A percentile compares a stretch with the other conserved stretches of the same genome.
phyloP scores from a whole-genome alignment of 2,113 vertebrate genomes.

The Australoheros scitulus region DNA sequence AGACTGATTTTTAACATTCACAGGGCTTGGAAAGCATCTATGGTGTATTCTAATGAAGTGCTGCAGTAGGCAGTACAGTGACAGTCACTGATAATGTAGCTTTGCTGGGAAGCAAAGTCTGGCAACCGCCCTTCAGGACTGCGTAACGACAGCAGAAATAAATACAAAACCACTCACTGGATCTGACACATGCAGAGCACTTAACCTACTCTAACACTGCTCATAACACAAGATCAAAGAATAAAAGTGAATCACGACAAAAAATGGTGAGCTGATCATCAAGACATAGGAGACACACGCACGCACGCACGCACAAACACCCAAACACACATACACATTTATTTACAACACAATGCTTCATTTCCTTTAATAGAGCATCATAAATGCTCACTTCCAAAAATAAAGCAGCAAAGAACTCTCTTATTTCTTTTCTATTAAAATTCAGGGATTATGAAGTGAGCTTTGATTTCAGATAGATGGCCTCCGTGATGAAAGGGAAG shows the following conservation, averaged over 20 bases:
- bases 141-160: background rate
- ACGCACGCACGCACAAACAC: background rate
- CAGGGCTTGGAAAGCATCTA: background rate
- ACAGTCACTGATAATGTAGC: background rate
- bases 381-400: background rate
- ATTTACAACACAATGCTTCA: background rate
- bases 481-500: background rate
- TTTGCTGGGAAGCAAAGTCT: background rate
- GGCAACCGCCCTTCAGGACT: accelerated
- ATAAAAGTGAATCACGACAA: background rate
- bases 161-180: background rate
- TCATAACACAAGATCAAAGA: background rate
- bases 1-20: background rate
- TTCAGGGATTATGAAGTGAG: background rate
- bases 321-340: too few species aligned
- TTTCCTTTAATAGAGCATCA: background rate
- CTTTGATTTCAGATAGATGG: background rate
- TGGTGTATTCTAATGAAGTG: background rate
- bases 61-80: background rate
- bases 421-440: slow-evolving; percentile 2
- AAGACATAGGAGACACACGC: background rate
- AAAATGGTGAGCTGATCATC: background rate
- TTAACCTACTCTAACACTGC: background rate
- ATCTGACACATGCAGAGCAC: background rate
- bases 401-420: background rate